A percentile compares a stretch with the other conserved stretches of the same genome.
Evolutionary conservation across 2,113 vertebrate genomes (phyloP).

Genomic region (Hyaena hyaena): DNA sequence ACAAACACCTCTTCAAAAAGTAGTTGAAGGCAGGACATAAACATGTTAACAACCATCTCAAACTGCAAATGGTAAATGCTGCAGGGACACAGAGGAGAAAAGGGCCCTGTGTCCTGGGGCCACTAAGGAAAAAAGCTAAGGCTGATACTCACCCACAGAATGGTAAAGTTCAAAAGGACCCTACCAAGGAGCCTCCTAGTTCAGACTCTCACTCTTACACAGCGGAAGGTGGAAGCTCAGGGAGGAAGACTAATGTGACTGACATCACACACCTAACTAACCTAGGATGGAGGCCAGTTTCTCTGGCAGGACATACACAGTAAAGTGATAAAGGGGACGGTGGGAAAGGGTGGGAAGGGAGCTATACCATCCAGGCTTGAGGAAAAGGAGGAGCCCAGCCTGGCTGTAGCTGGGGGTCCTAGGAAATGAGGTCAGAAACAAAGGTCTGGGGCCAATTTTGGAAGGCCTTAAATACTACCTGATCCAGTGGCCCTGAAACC

Average conservation of each 20-base stretch:
- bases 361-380: background rate
- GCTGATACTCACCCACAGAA: background rate
- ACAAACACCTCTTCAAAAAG: conserved; percentile 4
- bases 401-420: background rate
- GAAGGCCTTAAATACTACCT: background rate
- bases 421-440: conserved; percentile 22
- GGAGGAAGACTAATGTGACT: conserved; percentile 7
- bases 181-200: background rate
- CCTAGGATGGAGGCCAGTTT: background rate
- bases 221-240: background rate
- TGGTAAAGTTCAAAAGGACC: background rate
- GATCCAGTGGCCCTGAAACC: background rate
- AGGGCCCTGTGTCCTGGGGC: background rate
- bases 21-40: background rate
- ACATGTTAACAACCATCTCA: background rate
- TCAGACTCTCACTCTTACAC: background rate
- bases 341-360: background rate
- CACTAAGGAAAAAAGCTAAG: background rate
- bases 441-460: background rate
- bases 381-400: background rate
- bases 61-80: conserved; percentile 6
- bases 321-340: background rate
- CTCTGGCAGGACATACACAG: background rate
- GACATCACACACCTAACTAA: background rate
- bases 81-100: background rate